Evolutionary conservation across 2,113 vertebrate genomes (phyloP), one percentile per base, ranked within the genome.

Genomic region (Tachycineta bicolor): DNA sequence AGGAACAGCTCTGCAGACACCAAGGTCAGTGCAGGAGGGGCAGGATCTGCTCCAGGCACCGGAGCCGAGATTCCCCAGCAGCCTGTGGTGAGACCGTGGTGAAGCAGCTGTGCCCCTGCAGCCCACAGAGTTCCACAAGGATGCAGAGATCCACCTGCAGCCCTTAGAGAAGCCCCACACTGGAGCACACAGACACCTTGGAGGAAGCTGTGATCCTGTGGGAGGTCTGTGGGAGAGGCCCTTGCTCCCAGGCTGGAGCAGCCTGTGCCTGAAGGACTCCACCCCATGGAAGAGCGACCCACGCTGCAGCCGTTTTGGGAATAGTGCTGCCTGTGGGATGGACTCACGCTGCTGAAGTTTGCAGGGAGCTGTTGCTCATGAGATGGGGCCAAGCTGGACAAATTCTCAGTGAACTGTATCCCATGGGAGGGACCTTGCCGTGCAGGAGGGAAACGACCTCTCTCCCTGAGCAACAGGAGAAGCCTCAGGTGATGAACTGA

Each of bases 351-450:
- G 56, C 46, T 43, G 31, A 25, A 71, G 37, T 14, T 13, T 14
- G 26, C 37, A 62, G 31, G 10, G 16, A 25, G 26, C 25, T 79
- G 24, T 5, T 65, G 22, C 16, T 41, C 17, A 9, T 31, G 47
- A 71, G 37, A 62, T 37, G 56, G 33, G 44, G 25, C 10, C 37
- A 37, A 0, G 0, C 0, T 34, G 47, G 31, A 62, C 33, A 44
- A 44, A 16, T 31, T 33, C 47, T 26, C 68, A 37, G 58, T 11
- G 68, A 53, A 13, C 39, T 62, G 33, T 33, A 12, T 63, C 39
- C 21, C 0, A 0, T 37, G 26, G 39, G 39, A 53, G 13, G 26
- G 11, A 73, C 13, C 25, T 39, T 7, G 16, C 0, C 0, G 47
- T 21, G 39, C 68, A 63, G 21, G 14, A 33, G 22, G 39, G 18